phyloP scores from a whole-genome alignment of 2,113 vertebrate genomes.

The Cyrtonyx montezumae region DNA sequence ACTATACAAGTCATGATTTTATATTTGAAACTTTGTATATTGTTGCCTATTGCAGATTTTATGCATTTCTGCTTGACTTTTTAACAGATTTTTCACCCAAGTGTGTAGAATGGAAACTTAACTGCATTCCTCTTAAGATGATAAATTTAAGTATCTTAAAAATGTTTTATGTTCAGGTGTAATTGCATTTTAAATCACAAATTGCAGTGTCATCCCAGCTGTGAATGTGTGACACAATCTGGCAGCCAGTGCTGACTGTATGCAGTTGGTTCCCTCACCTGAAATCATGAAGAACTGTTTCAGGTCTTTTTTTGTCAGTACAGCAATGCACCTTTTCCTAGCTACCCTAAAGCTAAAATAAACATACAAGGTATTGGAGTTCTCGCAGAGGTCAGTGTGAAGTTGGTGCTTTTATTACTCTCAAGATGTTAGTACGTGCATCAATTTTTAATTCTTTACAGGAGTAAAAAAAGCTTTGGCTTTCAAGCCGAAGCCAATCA shows the following conservation, averaged over 20 bases:
- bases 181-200: slow-evolving; percentile 22
- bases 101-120: slow-evolving; percentile 18
- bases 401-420: slow-evolving; percentile 47
- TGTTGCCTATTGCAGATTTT: slow-evolving; percentile 44
- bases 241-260: neutral
- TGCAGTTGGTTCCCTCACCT: slow-evolving; percentile 24
- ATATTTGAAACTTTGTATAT: slow-evolving; percentile 45
- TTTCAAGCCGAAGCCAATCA: slow-evolving; percentile 38
- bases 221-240: neutral
- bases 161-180: slow-evolving; percentile 41
- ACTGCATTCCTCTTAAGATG: slow-evolving; percentile 14
- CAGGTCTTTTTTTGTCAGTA: slow-evolving; percentile 6
- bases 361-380: slow-evolving; percentile 23
- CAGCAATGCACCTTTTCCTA: slow-evolving; percentile 10
- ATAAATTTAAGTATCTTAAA: slow-evolving; percentile 34
- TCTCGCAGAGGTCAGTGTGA: slow-evolving; percentile 65
- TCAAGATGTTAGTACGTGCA: neutral
- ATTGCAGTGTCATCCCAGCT: slow-evolving; percentile 25
- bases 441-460: neutral
- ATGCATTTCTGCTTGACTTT: slow-evolving; percentile 38
- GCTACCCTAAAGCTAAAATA: neutral
- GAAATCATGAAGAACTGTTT: neutral
- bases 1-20: slow-evolving; percentile 10
- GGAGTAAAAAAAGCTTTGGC: too few species aligned
- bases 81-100: slow-evolving; percentile 38